Base-by-base conservation (phyloP, 2,888 invertebrate species). In the Rutpela maculata region DNA sequence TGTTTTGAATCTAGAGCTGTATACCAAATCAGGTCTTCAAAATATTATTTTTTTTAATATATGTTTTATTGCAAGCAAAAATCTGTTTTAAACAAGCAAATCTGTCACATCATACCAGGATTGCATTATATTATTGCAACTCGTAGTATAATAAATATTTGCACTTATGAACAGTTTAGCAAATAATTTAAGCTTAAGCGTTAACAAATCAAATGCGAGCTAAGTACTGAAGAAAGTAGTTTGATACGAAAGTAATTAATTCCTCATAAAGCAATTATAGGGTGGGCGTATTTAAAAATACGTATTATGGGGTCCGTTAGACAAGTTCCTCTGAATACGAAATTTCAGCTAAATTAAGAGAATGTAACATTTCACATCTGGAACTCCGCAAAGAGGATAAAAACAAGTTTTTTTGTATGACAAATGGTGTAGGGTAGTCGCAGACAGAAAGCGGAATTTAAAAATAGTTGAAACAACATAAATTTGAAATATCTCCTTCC, bases 321-420 rank as follows among this genome's bases (percentile, higher is more conserved):
- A 31, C 62, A 62, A 26, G 26, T 22, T 26, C 12, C 7, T 26
- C 62, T 62, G n/a, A 15, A 26, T 10, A 55, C 1, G 68, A 68
- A 55, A 59, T 85, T 85, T 84, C 83, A 82, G 85, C 85, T 86
- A 85, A 87, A 87, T 87, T 86, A 85, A 84, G 84, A 84, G 80
- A 86, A 84, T 83, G 85, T 85, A 82, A 85, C 85, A 81, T 87
- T 85, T 82, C 84, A 86, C 86, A 87, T 87, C 86, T 87, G 87
- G 85, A 83, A 80, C 77, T 43, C 35, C 79, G 81, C 81, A 81
- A 84, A 83, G 75, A 80, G 80, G 75, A 82, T 79, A 84, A 86
- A 85, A 84, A 85, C 80, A 78, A 75, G 74, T 82, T 83, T 86
- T 86, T 84, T 83, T 82, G 76, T 84, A 82, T 86, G 86, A 86